These are phyloP conservation scores for Anisognathus igniventris DNA, from an alignment of 2,797 vertebrate species.

Conservation along the genomic window DNA sequence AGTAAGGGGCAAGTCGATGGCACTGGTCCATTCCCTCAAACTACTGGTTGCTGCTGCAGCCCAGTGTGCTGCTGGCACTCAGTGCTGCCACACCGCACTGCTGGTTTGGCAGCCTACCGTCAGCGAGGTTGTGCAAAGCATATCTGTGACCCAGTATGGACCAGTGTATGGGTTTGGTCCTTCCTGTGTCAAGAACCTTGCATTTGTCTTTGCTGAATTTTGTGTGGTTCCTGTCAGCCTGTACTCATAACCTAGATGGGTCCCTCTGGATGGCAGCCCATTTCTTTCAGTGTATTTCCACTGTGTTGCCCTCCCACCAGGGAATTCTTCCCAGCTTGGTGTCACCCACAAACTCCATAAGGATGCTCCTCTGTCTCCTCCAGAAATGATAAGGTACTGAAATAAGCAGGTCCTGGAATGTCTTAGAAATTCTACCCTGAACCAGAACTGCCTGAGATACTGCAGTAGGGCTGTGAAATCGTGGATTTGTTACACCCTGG, in stretches of 20 bases:
- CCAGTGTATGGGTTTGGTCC: not conserved
- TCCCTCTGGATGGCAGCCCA: not conserved
- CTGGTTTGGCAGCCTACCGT: rapidly evolving
- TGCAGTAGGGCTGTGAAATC: not conserved
- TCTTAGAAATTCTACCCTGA: not conserved
- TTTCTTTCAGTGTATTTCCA: not conserved
- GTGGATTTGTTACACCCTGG: not conserved
- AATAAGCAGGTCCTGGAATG: rapidly evolving
- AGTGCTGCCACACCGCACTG: not conserved
- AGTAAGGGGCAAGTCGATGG: not conserved
- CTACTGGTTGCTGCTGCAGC: not conserved
- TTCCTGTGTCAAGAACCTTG: not conserved
- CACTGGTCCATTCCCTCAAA: not conserved
- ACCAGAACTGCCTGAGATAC: not conserved
- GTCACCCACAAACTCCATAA: not conserved
- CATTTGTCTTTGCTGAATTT: not conserved
- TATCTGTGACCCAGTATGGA: not conserved
- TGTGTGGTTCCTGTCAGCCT: not conserved
- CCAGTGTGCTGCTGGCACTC: not conserved
- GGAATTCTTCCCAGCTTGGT: not conserved
- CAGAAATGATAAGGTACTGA: not conserved
- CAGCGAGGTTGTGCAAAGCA: rapidly evolving
- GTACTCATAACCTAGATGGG: rapidly evolving
- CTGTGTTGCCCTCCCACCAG: no score
- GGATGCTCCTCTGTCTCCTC: not conserved